phyloP scores from a whole-genome alignment of 2,113 vertebrate genomes.

The Anolis carolinensis region DNA sequence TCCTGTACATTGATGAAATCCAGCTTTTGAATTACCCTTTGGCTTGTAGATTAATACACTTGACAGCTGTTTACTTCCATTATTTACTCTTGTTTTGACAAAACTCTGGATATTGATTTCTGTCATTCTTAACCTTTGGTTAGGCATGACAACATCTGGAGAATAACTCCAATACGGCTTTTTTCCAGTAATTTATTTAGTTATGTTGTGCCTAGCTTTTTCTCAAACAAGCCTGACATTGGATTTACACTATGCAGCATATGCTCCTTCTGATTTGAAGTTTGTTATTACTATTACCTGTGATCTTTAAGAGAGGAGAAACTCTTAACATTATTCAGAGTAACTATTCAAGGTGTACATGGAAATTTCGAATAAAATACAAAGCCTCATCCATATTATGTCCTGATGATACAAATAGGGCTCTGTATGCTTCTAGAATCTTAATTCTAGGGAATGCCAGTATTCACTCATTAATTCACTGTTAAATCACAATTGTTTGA shows the following conservation, averaged over 20 bases:
- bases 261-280: background rate
- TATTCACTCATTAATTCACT: background rate
- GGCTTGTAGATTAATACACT: background rate
- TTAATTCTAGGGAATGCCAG: background rate
- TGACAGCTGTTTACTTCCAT: background rate
- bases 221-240: background rate
- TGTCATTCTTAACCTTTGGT: background rate
- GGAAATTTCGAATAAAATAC: background rate
- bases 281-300: background rate
- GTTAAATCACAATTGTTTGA: conserved; percentile 7
- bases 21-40: background rate
- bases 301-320: background rate
- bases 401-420: background rate
- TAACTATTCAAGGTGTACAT: background rate
- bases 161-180: too few relatives aligned
- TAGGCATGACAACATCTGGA: background rate
- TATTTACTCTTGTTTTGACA: background rate
- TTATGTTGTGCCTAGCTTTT: background rate
- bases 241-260: background rate
- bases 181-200: background rate
- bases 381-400: background rate
- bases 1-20: background rate
- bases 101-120: too few relatives aligned
- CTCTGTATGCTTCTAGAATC: accelerated
- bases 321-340: background rate